Percentiles rank a stretch among this genome's conserved stretches.
Evolutionary conservation across 2,888 invertebrate genomes (phyloP).

Genomic region (Drosophila ezoana): DNA sequence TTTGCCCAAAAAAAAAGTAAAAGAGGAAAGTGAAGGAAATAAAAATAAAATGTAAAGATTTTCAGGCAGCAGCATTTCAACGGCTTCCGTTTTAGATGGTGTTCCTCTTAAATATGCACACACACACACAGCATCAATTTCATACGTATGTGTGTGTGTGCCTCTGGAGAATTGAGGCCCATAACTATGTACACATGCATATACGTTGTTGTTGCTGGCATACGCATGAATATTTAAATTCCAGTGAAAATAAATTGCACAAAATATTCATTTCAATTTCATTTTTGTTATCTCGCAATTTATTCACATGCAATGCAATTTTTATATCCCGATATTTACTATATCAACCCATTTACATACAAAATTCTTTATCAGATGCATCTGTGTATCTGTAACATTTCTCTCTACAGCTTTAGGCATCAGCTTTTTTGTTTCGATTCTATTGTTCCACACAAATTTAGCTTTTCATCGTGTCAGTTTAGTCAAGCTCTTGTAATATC

Average conservation of each 20-base stretch:
- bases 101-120: constrained; percentile 62
- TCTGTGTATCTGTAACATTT: neutral
- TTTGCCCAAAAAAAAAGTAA: neutral
- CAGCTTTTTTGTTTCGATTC: neutral
- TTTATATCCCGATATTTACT: constrained; percentile 16
- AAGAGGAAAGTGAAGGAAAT: neutral
- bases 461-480: neutral
- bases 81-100: constrained; percentile 35
- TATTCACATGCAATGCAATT: constrained; percentile 29
- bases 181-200: constrained; percentile 36
- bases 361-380: neutral
- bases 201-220: constrained; percentile 15
- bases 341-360: neutral
- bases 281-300: constrained; percentile 42
- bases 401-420: neutral
- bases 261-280: constrained; percentile 74
- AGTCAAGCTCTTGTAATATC: neutral
- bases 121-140: constrained; percentile 42
- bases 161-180: constrained; percentile 49
- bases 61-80: constrained; percentile 37
- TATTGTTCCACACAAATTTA: neutral
- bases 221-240: constrained; percentile 74
- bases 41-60: constrained; percentile 46
- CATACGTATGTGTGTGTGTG: constrained; percentile 22
- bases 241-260: constrained; percentile 61